phyloP scores from a whole-genome alignment of 2,888 invertebrate genomes.

The Himalopsyche japonica region DNA sequence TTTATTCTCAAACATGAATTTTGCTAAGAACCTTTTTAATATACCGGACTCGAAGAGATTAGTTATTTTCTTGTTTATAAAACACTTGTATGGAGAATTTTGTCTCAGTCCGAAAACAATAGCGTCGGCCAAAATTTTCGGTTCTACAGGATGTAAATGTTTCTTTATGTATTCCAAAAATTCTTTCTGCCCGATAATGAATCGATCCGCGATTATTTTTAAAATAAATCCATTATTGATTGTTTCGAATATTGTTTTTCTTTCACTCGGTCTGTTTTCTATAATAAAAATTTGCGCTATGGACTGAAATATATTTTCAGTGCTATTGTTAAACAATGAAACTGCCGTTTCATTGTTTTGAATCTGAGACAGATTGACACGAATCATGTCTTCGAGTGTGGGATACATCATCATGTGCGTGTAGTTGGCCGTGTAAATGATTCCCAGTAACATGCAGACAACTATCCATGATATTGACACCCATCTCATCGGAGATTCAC shows the following conservation, averaged over 20 bases:
- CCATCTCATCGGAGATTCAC: slow-evolving; percentile 10
- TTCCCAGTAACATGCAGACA: slow-evolving; percentile 10
- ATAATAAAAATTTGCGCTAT: background rate
- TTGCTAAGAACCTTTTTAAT: background rate
- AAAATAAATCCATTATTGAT: background rate
- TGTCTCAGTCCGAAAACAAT: slow-evolving; percentile 9
- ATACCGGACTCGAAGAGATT: slow-evolving; percentile 15
- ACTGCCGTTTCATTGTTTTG: background rate
- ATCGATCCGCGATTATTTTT: slow-evolving; percentile 9
- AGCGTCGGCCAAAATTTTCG: background rate
- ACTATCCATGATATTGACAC: slow-evolving; percentile 7
- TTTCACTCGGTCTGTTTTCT: too few relatives aligned
- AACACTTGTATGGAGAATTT: slow-evolving; percentile 20
- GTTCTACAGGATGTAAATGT: slow-evolving; percentile 2
- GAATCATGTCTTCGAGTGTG: slow-evolving; percentile 8
- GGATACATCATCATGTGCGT: slow-evolving; percentile 8
- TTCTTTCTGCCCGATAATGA: background rate
- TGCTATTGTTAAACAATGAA: background rate
- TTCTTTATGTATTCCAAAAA: background rate
- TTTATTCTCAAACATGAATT: background rate
- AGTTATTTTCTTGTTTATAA: slow-evolving; percentile 13
- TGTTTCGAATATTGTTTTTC: too few relatives aligned
- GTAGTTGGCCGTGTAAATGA: slow-evolving; percentile 16
- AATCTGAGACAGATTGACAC: slow-evolving; percentile 2
- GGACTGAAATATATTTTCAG: background rate